Evolutionary conservation across 2,888 invertebrate species (phyloP).

Genomic region (Cybosia mesomella): DNA sequence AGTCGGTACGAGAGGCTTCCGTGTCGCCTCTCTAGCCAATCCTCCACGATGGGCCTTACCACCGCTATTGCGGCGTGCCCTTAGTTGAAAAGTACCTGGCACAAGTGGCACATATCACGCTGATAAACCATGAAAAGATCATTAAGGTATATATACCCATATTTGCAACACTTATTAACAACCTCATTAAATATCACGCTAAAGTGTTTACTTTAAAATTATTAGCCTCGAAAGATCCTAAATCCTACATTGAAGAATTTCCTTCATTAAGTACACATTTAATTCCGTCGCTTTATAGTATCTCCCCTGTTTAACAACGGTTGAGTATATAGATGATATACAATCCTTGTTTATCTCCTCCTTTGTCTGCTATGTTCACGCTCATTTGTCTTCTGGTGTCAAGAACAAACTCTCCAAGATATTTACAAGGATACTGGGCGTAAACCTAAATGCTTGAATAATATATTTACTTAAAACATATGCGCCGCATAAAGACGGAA

Average conservation of each 20-base stretch:
- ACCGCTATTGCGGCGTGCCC: too few species aligned
- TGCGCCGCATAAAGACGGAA: background rate
- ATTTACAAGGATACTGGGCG: slow-evolving; percentile 6
- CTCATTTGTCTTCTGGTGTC: slow-evolving; percentile 39
- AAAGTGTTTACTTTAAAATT: background rate
- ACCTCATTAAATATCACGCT: too few species aligned
- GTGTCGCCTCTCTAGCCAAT: too few species aligned
- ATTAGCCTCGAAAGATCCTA: background rate
- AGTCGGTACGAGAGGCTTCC: too few species aligned
- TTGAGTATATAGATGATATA: slow-evolving; percentile 9
- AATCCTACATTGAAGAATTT: background rate
- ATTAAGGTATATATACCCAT: too few species aligned
- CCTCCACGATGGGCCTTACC: too few species aligned
- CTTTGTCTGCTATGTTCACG: slow-evolving; percentile 28
- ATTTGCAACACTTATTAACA: too few species aligned
- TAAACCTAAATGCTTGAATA: slow-evolving; percentile 17
- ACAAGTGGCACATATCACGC: too few species aligned
- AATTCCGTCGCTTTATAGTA: background rate
- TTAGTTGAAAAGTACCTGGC: background rate
- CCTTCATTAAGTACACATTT: slow-evolving; percentile 2
- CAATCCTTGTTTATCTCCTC: slow-evolving; percentile 22
- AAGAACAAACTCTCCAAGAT: slow-evolving; percentile 18
- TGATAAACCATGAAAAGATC: too few species aligned
- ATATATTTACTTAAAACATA: background rate
- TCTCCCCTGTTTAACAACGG: background rate